Percentiles rank a stretch among this genome's conserved stretches.
Evolutionary conservation across 2,888 invertebrate genomes (phyloP).

Genomic region (Drosophila fungiperda): DNA sequence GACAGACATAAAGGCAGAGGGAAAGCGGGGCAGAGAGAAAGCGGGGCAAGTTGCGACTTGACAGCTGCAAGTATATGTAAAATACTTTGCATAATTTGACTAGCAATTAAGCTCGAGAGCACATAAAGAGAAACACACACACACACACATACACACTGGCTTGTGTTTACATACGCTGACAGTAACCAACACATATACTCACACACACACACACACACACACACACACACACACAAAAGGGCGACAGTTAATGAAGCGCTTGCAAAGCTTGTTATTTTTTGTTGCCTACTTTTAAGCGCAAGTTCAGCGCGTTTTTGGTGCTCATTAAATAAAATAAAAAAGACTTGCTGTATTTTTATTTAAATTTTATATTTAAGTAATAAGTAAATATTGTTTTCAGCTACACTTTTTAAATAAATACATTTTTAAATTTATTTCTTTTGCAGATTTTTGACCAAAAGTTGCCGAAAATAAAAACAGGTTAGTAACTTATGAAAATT

Average conservation of each 20-base stretch:
- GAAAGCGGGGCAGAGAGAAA: constrained; percentile 1
- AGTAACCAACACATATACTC: constrained; percentile 7
- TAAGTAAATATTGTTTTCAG: neutral
- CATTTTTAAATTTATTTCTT: constrained; percentile 8
- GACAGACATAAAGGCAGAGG: constrained; percentile 20
- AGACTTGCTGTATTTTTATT: neutral
- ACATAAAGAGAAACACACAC: constrained; percentile 31
- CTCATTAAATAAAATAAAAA: constrained; percentile 24
- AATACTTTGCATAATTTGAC: constrained; percentile 73
- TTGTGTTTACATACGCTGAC: constrained; percentile 16
- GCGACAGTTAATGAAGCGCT: constrained; percentile 49
- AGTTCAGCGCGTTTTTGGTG: neutral
- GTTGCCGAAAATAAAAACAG: constrained; percentile 16
- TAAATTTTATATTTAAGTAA: neutral
- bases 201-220: too few relatives aligned
- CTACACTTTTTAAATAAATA: constrained; percentile 3
- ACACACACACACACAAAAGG: constrained; percentile 8
- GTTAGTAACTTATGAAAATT: constrained; percentile 40
- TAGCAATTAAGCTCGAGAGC: constrained; percentile 69
- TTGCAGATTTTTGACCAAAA: constrained; percentile 26
- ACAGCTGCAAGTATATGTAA: constrained; percentile 44
- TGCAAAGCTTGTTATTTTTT: constrained; percentile 36
- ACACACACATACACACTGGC: constrained; percentile 11
- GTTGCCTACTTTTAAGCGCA: constrained; percentile 45
- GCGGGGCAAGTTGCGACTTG: constrained; percentile 20